Evolutionary conservation across 2,888 invertebrate genomes (phyloP).

Genomic region (Tethea ocularis): DNA sequence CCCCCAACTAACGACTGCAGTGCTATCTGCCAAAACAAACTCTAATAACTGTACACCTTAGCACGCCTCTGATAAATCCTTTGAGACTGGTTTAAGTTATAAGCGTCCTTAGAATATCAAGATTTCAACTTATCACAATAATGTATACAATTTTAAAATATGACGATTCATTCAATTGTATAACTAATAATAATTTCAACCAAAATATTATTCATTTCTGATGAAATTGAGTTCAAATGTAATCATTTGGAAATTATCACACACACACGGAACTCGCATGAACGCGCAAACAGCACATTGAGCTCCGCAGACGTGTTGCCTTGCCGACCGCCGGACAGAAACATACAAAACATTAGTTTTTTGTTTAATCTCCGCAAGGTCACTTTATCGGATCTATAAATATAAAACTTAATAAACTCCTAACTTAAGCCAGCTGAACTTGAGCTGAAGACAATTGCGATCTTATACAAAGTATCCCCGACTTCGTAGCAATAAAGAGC

Average conservation of each 20-base stretch:
- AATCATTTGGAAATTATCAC: no score
- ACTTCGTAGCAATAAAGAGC: slow-evolving; percentile 64
- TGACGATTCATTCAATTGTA: no score
- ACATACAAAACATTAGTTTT: no score
- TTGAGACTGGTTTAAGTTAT: slow-evolving; percentile 40
- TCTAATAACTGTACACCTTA: slow-evolving; percentile 71
- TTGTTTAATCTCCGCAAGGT: no score
- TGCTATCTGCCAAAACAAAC: slow-evolving; percentile 68
- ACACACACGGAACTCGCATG: no score
- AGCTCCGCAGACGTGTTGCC: no score
- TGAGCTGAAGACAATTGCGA: slow-evolving; percentile 52
- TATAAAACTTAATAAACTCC: slow-evolving; percentile 17
- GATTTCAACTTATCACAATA: background rate
- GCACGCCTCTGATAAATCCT: slow-evolving; percentile 65
- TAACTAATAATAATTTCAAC: no score
- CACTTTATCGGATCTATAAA: slow-evolving; percentile 15
- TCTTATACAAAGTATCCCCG: slow-evolving; percentile 64
- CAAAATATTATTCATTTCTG: no score
- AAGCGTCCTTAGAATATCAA: slow-evolving; percentile 9
- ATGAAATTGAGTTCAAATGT: no score
- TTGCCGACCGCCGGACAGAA: no score
- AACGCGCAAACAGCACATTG: no score
- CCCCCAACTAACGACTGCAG: slow-evolving; percentile 56
- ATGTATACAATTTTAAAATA: no score
- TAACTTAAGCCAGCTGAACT: slow-evolving; percentile 40